A percentile compares a stretch with the other conserved stretches of the same genome.
phyloP scores from a whole-genome alignment of 1,140 invertebrate species.

The Phenacoccus solenopsis region DNA sequence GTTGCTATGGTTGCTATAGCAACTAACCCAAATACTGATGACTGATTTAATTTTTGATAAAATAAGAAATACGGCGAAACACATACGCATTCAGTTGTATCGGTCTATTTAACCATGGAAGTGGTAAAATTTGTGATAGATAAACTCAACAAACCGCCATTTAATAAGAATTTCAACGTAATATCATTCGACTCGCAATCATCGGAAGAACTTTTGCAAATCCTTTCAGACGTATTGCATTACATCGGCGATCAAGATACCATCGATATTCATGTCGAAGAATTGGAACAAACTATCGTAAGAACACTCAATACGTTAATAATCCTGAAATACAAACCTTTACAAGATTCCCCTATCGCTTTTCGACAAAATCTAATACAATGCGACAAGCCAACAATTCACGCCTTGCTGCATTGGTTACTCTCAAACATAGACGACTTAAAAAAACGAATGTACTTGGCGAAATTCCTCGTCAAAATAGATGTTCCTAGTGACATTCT shows the following conservation, averaged over 20 bases:
- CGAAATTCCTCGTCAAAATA: slow-evolving; percentile 56
- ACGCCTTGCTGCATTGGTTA: slow-evolving; percentile 68
- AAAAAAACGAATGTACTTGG: slow-evolving; percentile 68
- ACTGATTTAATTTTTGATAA: too few species aligned
- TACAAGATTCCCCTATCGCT: not conserved
- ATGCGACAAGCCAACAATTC: slow-evolving; percentile 58
- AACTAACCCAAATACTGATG: too few species aligned
- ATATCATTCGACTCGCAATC: slow-evolving; percentile 73
- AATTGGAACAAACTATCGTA: slow-evolving; percentile 4
- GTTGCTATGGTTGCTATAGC: too few species aligned
- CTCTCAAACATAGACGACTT: slow-evolving; percentile 55
- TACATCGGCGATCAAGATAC: slow-evolving; percentile 9
- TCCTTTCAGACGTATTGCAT: slow-evolving; percentile 35
- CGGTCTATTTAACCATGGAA: too few species aligned
- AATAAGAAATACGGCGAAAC: too few species aligned
- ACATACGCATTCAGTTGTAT: too few species aligned
- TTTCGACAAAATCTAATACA: slow-evolving; percentile 58
- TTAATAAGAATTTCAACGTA: slow-evolving; percentile 64
- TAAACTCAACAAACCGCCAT: slow-evolving; percentile 57
- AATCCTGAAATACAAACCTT: not conserved
- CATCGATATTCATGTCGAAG: slow-evolving; percentile 17
- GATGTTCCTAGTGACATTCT: slow-evolving; percentile 70
- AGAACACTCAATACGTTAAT: not conserved
- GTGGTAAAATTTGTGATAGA: slow-evolving; percentile 60
- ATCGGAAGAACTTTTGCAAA: slow-evolving; percentile 58